A percentile compares a stretch with the other conserved stretches of the same genome.
phyloP scores from a whole-genome alignment of 2,888 invertebrate species.

The Megaustenia siamemsis region DNA sequence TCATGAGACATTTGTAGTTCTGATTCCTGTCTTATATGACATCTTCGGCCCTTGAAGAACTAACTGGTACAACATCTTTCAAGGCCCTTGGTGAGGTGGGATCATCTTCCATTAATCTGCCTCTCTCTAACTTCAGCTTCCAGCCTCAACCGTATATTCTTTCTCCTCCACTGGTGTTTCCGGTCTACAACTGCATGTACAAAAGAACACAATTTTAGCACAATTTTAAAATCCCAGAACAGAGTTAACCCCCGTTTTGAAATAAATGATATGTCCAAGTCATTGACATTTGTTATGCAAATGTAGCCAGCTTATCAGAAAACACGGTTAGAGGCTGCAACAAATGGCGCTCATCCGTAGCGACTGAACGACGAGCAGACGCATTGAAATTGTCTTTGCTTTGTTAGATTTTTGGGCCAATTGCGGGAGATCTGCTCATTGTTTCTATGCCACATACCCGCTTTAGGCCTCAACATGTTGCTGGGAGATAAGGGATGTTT shows the following conservation, averaged over 20 bases:
- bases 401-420: neutral
- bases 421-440: neutral
- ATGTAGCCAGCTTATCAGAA: neutral
- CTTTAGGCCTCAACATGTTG: neutral
- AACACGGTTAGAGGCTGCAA: neutral
- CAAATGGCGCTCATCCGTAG: constrained; percentile 7
- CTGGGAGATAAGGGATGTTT: constrained; percentile 1
- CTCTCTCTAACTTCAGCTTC: too few species aligned
- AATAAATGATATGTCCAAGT: neutral
- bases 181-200: too few species aligned
- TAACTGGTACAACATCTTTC: too few species aligned
- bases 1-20: too few species aligned
- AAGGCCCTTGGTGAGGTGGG: too few species aligned
- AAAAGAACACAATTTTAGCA: too few species aligned
- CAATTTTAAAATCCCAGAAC: neutral
- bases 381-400: constrained; percentile 2
- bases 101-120: too few species aligned
- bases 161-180: too few species aligned
- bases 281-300: neutral
- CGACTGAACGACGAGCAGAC: neutral
- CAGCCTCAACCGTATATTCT: too few species aligned
- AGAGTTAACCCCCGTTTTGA: neutral
- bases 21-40: too few species aligned
- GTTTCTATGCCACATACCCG: neutral
- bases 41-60: too few species aligned